Percentiles rank a stretch among this genome's conserved stretches.
phyloP scores from a whole-genome alignment of 2,888 invertebrate genomes.

The Hedychridium roseum region DNA sequence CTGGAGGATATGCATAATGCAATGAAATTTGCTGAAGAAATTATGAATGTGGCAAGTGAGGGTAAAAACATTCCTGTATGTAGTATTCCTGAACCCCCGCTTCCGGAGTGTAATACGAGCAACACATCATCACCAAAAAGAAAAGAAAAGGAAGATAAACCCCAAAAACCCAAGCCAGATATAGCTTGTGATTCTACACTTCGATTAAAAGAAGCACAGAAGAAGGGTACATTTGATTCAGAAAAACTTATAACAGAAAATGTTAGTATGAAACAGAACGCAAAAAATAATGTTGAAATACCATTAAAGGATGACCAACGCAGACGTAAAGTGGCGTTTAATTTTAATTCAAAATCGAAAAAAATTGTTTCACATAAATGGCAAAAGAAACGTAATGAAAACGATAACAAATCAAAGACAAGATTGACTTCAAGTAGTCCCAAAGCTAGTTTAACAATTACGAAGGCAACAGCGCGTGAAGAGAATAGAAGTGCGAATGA shows the following conservation, averaged over 20 bases:
- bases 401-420: not conserved
- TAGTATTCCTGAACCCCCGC: not conserved
- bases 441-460: not conserved
- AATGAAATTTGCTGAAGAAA: slow-evolving; percentile 55
- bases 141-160: slow-evolving; percentile 9
- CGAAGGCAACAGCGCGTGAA: not conserved
- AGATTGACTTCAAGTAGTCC: not conserved
- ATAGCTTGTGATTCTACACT: not conserved
- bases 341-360: slow-evolving; percentile 43
- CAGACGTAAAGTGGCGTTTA: slow-evolving; percentile 49
- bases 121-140: slow-evolving; percentile 4
- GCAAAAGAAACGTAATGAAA: slow-evolving; percentile 9
- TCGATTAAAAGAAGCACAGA: slow-evolving; percentile 8
- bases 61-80: not conserved
- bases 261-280: not conserved
- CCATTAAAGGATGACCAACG: slow-evolving; percentile 23
- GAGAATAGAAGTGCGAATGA: too few relatives aligned
- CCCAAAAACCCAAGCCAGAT: slow-evolving; percentile 4
- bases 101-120: not conserved
- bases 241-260: too few relatives aligned
- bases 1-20: slow-evolving; percentile 57
- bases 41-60: slow-evolving; percentile 48
- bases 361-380: slow-evolving; percentile 33
- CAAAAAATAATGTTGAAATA: slow-evolving; percentile 6
- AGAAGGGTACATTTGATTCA: not conserved